phyloP scores from a whole-genome alignment of 2,113 vertebrate species.

The Apus apus region DNA sequence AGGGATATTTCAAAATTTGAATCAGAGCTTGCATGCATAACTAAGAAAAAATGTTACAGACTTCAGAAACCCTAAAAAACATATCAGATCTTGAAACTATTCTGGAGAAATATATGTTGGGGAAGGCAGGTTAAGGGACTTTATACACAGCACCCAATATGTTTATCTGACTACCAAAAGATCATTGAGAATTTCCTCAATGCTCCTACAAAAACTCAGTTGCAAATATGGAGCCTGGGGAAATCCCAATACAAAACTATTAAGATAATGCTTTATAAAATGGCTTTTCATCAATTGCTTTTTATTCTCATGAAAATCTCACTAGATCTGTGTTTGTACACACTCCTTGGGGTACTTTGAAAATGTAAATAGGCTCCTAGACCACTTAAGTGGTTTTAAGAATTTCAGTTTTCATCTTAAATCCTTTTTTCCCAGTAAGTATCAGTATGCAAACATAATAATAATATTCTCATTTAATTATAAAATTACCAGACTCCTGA shows the following conservation, averaged over 20 bases:
- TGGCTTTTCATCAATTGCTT: background rate
- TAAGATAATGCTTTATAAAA: constrained; percentile 1
- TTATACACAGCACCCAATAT: background rate
- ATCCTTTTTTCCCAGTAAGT: background rate
- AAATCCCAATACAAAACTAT: background rate
- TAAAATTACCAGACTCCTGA: constrained; percentile 88
- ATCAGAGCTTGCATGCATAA: background rate
- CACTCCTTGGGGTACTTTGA: background rate
- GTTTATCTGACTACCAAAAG: background rate
- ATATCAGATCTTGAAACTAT: background rate
- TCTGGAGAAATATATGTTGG: background rate
- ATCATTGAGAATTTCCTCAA: background rate
- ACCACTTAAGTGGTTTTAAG: background rate
- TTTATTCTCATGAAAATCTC: background rate
- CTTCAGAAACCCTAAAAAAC: background rate
- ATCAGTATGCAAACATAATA: background rate
- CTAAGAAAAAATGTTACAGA: background rate
- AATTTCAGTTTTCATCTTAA: background rate
- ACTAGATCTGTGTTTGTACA: background rate
- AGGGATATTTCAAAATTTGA: background rate
- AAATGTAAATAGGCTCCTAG: constrained; percentile 7
- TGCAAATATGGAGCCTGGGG: background rate
- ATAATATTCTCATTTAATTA: background rate
- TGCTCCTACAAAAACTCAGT: background rate
- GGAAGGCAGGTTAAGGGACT: background rate